Evolutionary conservation across 2,797 vertebrate genomes (phyloP).

Genomic region (Tamandua tetradactyla): DNA sequence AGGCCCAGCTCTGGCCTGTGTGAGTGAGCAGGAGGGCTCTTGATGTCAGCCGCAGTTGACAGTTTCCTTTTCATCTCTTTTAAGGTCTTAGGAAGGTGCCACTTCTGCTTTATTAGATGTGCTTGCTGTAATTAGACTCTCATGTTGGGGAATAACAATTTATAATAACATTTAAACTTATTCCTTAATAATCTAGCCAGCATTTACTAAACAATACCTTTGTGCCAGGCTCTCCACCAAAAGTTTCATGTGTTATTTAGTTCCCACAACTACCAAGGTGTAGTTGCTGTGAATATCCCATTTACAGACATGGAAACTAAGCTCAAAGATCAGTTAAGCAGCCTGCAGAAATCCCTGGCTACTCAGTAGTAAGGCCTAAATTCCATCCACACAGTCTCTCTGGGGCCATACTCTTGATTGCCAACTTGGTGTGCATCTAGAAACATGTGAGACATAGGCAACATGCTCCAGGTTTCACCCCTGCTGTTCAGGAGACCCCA

Average conservation of each 20-base stretch:
- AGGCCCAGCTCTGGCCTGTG: not conserved
- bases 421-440: not conserved
- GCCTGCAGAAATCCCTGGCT: no score
- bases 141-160: not conserved
- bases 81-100: not conserved
- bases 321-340: no score
- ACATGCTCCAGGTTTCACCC: not conserved
- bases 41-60: not conserved
- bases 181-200: not conserved
- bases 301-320: no score
- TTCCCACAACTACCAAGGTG: no score
- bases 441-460: not conserved
- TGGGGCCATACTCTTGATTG: not conserved
- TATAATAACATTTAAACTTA: not conserved
- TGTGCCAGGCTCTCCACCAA: no score
- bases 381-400: no score
- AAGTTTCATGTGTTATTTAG: no score
- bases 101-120: constrained; percentile 4
- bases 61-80: not conserved
- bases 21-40: not conserved
- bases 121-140: not conserved
- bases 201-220: no score
- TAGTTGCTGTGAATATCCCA: no score
- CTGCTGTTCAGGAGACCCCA: not conserved
- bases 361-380: no score